These are phyloP conservation scores for Campylomormyrus tamandua DNA, from an alignment of 2,113 vertebrate species.

Conservation along the genomic window DNA sequence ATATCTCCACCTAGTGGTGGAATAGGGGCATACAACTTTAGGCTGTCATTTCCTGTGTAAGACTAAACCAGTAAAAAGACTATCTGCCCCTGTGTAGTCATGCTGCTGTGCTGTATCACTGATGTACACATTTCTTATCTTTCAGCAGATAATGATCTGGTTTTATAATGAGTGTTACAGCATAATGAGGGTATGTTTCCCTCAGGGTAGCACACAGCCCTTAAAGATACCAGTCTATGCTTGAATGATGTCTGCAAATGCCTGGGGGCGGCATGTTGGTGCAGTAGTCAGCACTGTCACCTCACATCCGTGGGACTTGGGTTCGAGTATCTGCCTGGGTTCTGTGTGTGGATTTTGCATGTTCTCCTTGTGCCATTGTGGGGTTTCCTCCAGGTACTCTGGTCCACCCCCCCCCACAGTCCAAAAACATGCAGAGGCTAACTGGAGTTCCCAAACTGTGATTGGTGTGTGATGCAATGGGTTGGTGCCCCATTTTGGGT, in stretches of 20 bases:
- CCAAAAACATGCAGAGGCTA: too few relatives aligned
- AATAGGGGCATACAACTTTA: neutral
- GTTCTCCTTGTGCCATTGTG: too few relatives aligned
- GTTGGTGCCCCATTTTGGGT: too few relatives aligned
- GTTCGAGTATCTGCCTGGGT: too few relatives aligned
- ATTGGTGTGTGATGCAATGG: too few relatives aligned
- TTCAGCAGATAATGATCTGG: neutral
- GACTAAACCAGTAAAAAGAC: neutral
- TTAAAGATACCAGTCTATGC: neutral
- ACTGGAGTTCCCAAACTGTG: too few relatives aligned
- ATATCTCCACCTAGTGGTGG: conserved; percentile 13
- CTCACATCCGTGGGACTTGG: too few relatives aligned
- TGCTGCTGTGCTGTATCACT: neutral
- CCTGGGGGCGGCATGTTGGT: too few relatives aligned
- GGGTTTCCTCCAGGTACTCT: too few relatives aligned
- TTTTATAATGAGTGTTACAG: neutral
- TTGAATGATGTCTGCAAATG: neutral
- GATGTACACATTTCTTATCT: neutral
- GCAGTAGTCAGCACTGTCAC: too few relatives aligned
- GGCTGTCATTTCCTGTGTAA: neutral
- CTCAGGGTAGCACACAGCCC: neutral
- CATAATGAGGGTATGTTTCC: neutral
- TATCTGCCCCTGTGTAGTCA: neutral
- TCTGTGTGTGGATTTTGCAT: too few relatives aligned
- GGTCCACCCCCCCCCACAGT: too few relatives aligned